Conservation (phyloP, 2,113 vertebrate species). For the Typhlomys cinereus region DNA sequence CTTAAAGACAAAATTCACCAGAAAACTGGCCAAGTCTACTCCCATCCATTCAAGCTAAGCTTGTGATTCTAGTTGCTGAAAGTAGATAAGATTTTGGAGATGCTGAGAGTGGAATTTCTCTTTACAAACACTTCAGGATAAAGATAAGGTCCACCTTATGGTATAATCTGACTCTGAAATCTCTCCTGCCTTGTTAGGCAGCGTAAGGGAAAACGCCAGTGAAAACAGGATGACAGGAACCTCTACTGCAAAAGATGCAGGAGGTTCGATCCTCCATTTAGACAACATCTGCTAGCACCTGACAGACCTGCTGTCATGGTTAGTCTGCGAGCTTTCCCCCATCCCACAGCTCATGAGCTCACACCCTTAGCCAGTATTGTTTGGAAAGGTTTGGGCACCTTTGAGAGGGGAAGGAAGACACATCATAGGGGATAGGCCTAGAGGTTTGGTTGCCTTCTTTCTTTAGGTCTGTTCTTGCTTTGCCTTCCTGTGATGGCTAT, state of each 20-base stretch:
- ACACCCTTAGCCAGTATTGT: too few relatives aligned
- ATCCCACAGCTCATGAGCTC: too few relatives aligned
- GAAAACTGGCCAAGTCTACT: neutral
- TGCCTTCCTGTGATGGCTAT: too few relatives aligned
- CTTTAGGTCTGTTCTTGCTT: too few relatives aligned
- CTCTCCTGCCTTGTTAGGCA: neutral
- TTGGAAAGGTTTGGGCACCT: too few relatives aligned
- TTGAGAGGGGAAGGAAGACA: too few relatives aligned
- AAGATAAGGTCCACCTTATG: neutral
- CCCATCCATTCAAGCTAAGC: neutral
- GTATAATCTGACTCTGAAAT: neutral
- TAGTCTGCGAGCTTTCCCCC: too few relatives aligned
- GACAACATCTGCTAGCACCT: neutral
- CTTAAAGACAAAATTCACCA: neutral
- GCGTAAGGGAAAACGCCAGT: neutral
- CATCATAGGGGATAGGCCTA: too few relatives aligned
- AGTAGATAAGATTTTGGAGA: neutral
- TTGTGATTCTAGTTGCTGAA: neutral
- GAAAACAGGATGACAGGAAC: neutral
- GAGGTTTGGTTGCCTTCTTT: too few relatives aligned
- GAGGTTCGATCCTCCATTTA: neutral
- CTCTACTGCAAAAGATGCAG: neutral
- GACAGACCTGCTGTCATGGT: too few relatives aligned
- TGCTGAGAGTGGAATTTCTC: constrained; percentile 12
- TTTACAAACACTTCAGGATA: neutral